Conservation (phyloP, 1,140 invertebrate species). For the Leptinotarsa lineolata region DNA sequence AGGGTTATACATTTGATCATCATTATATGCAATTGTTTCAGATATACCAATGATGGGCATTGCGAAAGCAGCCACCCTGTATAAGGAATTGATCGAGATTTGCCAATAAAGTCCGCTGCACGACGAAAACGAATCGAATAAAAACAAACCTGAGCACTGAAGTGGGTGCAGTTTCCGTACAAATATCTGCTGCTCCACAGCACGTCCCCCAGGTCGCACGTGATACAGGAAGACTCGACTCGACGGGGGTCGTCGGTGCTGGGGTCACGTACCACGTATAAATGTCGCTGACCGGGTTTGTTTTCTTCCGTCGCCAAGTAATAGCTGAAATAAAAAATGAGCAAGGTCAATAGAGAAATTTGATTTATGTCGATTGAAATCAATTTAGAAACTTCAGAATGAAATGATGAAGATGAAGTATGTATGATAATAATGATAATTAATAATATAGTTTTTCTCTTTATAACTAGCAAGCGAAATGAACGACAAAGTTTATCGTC, state of each 20-base stretch:
- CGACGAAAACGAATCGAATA: not conserved
- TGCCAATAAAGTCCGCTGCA: too few relatives aligned
- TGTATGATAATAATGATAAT: too few relatives aligned
- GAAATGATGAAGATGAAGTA: too few relatives aligned
- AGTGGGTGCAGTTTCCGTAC: constrained; percentile 81
- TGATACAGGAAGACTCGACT: constrained; percentile 77
- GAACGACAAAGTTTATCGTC: too few relatives aligned
- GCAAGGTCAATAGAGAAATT: constrained; percentile 1
- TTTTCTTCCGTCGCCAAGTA: constrained; percentile 71
- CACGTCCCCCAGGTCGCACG: constrained; percentile 72
- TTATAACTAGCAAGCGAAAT: too few relatives aligned
- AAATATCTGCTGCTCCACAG: constrained; percentile 73
- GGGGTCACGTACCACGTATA: constrained; percentile 76
- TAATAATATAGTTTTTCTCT: too few relatives aligned
- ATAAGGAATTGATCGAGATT: too few relatives aligned
- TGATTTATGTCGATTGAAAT: not conserved
- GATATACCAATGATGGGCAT: too few relatives aligned
- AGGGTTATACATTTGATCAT: too few relatives aligned
- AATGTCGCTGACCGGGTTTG: constrained; percentile 81
- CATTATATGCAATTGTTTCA: too few relatives aligned
- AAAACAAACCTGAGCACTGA: constrained; percentile 69
- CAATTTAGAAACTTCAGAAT: too few relatives aligned
- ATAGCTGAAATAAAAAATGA: constrained; percentile 60
- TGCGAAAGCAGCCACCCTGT: too few relatives aligned
- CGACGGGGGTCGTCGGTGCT: constrained; percentile 72